These are phyloP conservation scores for Dasypogon diadema DNA, from an alignment of 2,888 invertebrate genomes.

Conservation along the genomic window DNA sequence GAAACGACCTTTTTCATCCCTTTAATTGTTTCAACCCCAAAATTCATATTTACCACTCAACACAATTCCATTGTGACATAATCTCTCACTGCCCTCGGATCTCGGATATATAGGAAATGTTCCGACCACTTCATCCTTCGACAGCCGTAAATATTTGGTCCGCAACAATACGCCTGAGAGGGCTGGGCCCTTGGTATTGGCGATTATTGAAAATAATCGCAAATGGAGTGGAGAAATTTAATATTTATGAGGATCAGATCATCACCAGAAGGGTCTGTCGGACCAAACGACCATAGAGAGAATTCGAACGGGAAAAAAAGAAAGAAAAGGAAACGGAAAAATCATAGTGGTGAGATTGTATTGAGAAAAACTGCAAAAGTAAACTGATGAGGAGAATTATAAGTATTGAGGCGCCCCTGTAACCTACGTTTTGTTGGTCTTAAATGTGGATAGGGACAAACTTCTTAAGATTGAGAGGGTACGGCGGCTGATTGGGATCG, in stretches of 20 bases:
- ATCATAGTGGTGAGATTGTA: background rate
- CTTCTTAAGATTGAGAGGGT: conserved; percentile 7
- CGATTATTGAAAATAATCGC: conserved; percentile 51
- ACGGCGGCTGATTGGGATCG: conserved; percentile 22
- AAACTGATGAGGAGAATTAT: conserved; percentile 6
- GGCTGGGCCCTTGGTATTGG: conserved; percentile 16
- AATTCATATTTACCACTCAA: conserved; percentile 34
- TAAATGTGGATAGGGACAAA: background rate
- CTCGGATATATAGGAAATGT: conserved; percentile 17
- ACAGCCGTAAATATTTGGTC: conserved; percentile 44
- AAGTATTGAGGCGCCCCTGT: conserved; percentile 18
- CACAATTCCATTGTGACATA: conserved; percentile 34
- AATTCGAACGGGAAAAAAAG: background rate
- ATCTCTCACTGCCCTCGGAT: conserved; percentile 23
- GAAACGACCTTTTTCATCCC: conserved; percentile 8
- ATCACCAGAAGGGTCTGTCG: conserved; percentile 10
- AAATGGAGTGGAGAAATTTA: conserved; percentile 53
- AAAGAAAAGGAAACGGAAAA: no score
- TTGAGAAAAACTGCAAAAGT: conserved; percentile 13
- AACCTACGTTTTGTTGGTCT: background rate
- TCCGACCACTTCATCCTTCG: conserved; percentile 9
- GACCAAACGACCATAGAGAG: background rate
- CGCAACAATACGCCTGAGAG: conserved; percentile 1
- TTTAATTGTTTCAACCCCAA: conserved; percentile 36
- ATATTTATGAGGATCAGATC: conserved; percentile 51